These are phyloP conservation scores for Erebia palarica DNA, from an alignment of 2,888 invertebrate genomes.

Conservation along the genomic window DNA sequence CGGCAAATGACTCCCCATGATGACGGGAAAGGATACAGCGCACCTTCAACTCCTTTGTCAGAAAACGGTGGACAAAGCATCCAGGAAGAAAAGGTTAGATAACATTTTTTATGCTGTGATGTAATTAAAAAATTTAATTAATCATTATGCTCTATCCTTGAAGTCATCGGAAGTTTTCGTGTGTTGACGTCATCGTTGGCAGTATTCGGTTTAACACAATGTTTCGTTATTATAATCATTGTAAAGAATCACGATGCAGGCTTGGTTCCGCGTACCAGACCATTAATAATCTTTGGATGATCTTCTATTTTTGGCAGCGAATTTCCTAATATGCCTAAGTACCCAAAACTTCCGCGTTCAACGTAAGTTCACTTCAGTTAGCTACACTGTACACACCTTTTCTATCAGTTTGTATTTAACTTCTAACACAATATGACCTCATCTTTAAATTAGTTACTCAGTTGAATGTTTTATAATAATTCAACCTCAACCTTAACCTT, in stretches of 20 bases:
- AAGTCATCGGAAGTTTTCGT: constrained; percentile 74
- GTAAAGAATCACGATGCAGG: constrained; percentile 65
- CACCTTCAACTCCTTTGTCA: constrained; percentile 77
- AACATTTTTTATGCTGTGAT: constrained; percentile 40
- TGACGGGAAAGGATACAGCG: constrained; percentile 78
- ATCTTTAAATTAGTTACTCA: not conserved
- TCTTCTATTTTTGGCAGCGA: constrained; percentile 47
- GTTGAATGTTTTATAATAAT: not conserved
- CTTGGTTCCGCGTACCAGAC: constrained; percentile 68
- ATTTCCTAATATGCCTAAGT: constrained; percentile 41
- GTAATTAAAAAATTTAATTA: constrained; percentile 47
- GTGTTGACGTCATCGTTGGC: constrained; percentile 58
- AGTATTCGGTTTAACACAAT: constrained; percentile 63
- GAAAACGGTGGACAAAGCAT: constrained; percentile 76
- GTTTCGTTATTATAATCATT: constrained; percentile 63
- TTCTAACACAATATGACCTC: not conserved
- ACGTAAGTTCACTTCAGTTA: constrained; percentile 17
- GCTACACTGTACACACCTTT: not conserved
- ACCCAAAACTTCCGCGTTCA: constrained; percentile 40
- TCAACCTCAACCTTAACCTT: not conserved
- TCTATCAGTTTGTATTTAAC: constrained; percentile 1
- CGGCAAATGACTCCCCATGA: constrained; percentile 77
- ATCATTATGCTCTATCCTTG: constrained; percentile 61
- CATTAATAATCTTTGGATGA: constrained; percentile 70
- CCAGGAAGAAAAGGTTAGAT: constrained; percentile 79